Evolutionary conservation across 2,888 invertebrate species (phyloP).

Genomic region (Lycophotia porphyrea): DNA sequence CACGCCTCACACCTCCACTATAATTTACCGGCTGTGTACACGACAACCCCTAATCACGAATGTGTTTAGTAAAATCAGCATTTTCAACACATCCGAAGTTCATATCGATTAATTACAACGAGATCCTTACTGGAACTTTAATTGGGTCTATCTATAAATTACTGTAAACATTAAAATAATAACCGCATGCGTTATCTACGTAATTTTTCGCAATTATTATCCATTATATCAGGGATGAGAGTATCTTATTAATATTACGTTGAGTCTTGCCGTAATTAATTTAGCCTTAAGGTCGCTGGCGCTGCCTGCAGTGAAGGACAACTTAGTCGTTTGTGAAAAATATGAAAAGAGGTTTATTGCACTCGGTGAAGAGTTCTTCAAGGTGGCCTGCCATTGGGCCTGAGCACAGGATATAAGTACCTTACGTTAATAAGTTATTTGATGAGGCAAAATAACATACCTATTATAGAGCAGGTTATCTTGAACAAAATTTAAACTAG

Average conservation of each 20-base stretch:
- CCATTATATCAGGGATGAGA: slow-evolving; percentile 12
- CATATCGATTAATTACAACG: slow-evolving; percentile 37
- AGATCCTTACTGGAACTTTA: slow-evolving; percentile 21
- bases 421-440: not conserved
- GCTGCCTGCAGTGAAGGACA: slow-evolving; percentile 54
- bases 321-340: slow-evolving; percentile 37
- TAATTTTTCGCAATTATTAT: slow-evolving; percentile 25
- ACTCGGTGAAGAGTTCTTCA: not conserved
- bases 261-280: slow-evolving; percentile 65
- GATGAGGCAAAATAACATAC: not conserved
- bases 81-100: slow-evolving; percentile 66
- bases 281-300: slow-evolving; percentile 63
- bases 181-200: slow-evolving; percentile 2
- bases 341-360: slow-evolving; percentile 40
- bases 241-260: slow-evolving; percentile 60
- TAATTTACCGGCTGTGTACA: slow-evolving; percentile 80
- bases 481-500: not conserved
- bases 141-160: slow-evolving; percentile 8
- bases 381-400: too few species aligned
- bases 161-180: slow-evolving; percentile 16
- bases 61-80: slow-evolving; percentile 77
- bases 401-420: not conserved
- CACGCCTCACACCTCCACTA: slow-evolving; percentile 77
- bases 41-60: slow-evolving; percentile 78
- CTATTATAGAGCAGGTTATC: not conserved